A percentile compares a stretch with the other conserved stretches of the same genome.
phyloP scores from a whole-genome alignment of 2,113 vertebrate genomes.

The Phalacrocorax pelagicus region DNA sequence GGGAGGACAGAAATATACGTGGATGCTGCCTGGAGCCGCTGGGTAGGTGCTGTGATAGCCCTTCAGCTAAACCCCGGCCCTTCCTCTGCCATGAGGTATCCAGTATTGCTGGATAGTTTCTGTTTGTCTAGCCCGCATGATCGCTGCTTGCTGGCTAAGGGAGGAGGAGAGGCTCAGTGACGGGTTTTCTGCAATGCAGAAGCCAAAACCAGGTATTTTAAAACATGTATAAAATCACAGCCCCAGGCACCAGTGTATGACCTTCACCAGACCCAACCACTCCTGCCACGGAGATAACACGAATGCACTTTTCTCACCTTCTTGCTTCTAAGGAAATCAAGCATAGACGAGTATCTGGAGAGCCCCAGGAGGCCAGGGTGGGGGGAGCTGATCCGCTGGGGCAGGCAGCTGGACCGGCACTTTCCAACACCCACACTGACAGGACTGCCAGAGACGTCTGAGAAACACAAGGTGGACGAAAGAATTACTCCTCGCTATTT shows the following conservation, averaged over 20 bases:
- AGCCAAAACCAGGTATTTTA: neutral
- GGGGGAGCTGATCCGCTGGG: too few relatives aligned
- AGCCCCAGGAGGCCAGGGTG: too few relatives aligned
- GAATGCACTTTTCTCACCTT: too few relatives aligned
- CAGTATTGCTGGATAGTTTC: neutral
- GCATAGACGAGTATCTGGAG: too few relatives aligned
- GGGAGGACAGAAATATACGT: fast-evolving
- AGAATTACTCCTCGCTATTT: too few relatives aligned
- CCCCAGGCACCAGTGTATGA: neutral
- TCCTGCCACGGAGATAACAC: neutral
- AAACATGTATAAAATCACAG: neutral
- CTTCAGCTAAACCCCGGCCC: neutral
- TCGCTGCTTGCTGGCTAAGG: neutral
- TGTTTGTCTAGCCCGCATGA: neutral
- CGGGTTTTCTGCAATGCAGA: neutral
- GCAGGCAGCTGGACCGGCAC: too few relatives aligned
- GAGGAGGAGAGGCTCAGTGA: neutral
- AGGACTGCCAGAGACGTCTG: too few relatives aligned
- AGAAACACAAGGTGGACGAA: too few relatives aligned
- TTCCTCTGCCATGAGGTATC: neutral
- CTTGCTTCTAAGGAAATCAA: too few relatives aligned
- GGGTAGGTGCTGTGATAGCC: neutral
- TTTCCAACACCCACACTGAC: too few relatives aligned
- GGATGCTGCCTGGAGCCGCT: neutral
- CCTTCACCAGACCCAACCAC: neutral